Evolutionary conservation across 2,888 invertebrate species (phyloP), one percentile per base, ranked within the genome.

Genomic region (Coenonympha arcania): DNA sequence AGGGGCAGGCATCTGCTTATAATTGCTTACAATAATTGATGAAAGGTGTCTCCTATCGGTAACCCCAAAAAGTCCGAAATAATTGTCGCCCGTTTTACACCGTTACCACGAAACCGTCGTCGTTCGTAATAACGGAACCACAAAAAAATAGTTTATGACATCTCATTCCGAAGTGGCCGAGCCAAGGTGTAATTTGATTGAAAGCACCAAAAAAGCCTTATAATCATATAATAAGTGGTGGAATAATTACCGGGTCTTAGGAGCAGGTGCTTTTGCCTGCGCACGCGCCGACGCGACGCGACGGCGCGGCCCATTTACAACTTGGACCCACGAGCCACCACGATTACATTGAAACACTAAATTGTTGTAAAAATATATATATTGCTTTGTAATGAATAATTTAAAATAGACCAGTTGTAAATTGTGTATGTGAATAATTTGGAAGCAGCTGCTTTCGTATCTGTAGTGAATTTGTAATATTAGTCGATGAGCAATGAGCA

Each of bases 151-250:
- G 59, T 80, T 81, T 83, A 84, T 81, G 85, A 86, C 85, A 85
- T 85, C 85, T 86, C 76, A 85, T 79, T 86, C 76, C 30, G 69
- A 80, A 82, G 77, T 79, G 76, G 73, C 71, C 72, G 61, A 65
- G 67, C 75, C 76, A 85, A 85, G 84, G 86, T 86, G 86, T 85
- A 86, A 86, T 86, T 86, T 84, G 85, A 85, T 85, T 85, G 86
- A 86, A 84, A 85, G 86, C 82, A 82, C 83, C 82, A 85, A 86
- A 86, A 86, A 85, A 84, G 75, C 82, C 75, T 76, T 78, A 83
- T 85, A 82, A 85, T 85, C 80, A 82, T 82, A 80, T 83, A 81
- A 85, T 84, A 82, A 84, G 83, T 81, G 81, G 81, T 76, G 73
- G 82, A 79, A 85, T 85, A 85, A 85, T 86, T 85, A 83, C 73